Evolutionary conservation across 2,888 invertebrate genomes (phyloP), one percentile per base, ranked within the genome.

Genomic region (Limenitis arthemis): DNA sequence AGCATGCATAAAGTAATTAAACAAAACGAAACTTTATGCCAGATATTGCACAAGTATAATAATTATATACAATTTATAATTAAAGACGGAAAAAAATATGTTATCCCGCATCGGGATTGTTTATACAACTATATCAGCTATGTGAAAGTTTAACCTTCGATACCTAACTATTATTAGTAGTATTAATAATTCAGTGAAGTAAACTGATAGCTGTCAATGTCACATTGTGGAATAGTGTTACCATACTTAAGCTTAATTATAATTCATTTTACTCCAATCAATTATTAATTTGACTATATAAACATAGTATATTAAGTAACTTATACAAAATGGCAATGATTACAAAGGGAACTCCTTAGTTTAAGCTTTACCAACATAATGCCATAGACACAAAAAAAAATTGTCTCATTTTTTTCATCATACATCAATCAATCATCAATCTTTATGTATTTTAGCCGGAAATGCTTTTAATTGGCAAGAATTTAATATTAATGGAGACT

Each of bases 271-370:
- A 20, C 20, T 20, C 20, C 20, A 20, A 20, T 20, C 1, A 20
- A 20, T 20, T 20, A 20, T 20, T 20, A 20, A 20, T 20, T 20
- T 20, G 20, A 20, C 20, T 20, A 1, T 20, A 61, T 58, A 60
- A 72, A 71, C 43, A 55, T 49, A 40, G 43, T 49, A 52, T 50
- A 66, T 68, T 72, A 75, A 71, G 68, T 73, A 76, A 68, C 71
- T 73, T 68, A 73, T 67, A 64, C 63, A 62, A 77, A 77, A 79
- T 79, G 80, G 78, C 80, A 79, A 80, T 79, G 72, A 70, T 75
- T 54, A 47, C 47, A 49, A 43, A 44, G 34, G 34, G 41, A 42
- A 47, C 47, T 44, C 37, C 41, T 36, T 28, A 34, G 37, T 44
- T 36, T 28, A 34, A 7, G 8, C n/a, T 32, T 40, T 20, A 32